Conservation (phyloP, 30 jellyfish, hydroid and myxozoan species). For the Rhopilema esculentum region DNA sequence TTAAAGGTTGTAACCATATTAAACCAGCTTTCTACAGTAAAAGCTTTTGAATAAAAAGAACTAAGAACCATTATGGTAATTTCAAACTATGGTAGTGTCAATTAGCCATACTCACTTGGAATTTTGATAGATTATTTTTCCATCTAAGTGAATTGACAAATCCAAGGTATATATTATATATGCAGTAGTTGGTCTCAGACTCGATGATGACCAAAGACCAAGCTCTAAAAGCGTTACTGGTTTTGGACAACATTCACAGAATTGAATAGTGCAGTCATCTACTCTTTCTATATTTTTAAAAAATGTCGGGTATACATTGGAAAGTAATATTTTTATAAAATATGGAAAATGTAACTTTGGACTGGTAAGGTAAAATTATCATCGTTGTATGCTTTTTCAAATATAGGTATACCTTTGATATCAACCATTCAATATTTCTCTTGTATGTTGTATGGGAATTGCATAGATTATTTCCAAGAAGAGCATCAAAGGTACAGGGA, state of each 20-base stretch:
- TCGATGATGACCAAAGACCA: conserved; percentile 43
- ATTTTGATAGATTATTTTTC: conserved; percentile 25
- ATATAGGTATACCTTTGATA: background rate
- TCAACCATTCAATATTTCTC: conserved; percentile 13
- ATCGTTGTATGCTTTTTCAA: background rate
- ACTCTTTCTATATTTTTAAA: conserved; percentile 13
- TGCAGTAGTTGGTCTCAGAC: conserved; percentile 30
- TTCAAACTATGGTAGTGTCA: background rate
- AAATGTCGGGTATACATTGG: background rate
- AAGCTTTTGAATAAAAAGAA: background rate
- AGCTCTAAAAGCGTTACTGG: conserved; percentile 16
- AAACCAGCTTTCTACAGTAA: background rate
- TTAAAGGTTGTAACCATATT: background rate
- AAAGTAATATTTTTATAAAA: background rate
- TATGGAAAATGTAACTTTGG: background rate
- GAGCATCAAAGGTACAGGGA: background rate
- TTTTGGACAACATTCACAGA: conserved; percentile 26
- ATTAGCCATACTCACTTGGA: conserved; percentile 18
- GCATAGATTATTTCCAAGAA: background rate
- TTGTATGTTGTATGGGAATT: background rate
- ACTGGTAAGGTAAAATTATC: background rate
- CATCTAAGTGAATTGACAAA: conserved; percentile 32
- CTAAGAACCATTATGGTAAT: background rate
- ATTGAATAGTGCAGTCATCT: conserved; percentile 17
- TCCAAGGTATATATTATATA: conserved; percentile 23